Conservation (phyloP, 2,113 vertebrate species). For the Leptocoma aspasia region DNA sequence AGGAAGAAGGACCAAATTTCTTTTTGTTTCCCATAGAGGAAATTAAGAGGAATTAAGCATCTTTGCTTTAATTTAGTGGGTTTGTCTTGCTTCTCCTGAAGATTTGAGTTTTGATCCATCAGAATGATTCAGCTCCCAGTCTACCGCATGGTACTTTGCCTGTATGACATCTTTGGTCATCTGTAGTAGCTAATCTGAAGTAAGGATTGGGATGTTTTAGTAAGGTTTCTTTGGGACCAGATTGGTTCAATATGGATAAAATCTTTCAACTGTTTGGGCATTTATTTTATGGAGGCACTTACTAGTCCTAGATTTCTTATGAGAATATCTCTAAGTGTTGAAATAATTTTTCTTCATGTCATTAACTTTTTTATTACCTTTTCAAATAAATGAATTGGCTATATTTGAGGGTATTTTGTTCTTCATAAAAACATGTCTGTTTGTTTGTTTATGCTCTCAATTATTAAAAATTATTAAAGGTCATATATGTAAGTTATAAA, state of each 20-base stretch:
- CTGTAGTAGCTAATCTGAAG: background rate
- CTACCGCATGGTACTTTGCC: background rate
- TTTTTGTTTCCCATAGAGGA: background rate
- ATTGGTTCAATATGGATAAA: background rate
- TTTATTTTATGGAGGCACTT: background rate
- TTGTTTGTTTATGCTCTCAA: background rate
- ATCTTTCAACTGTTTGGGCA: background rate
- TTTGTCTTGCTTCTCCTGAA: background rate
- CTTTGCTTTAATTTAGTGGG: background rate
- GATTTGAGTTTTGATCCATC: background rate
- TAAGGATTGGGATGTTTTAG: background rate
- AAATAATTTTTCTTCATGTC: background rate
- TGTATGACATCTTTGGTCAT: background rate
- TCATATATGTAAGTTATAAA: background rate
- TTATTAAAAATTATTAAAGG: background rate
- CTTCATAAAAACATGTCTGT: background rate
- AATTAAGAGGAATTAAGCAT: background rate
- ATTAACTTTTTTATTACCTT: background rate
- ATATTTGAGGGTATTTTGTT: background rate
- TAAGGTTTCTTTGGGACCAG: background rate
- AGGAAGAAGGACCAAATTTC: background rate
- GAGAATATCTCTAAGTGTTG: background rate
- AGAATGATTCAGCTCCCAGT: background rate
- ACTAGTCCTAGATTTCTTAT: background rate
- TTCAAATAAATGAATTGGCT: background rate